phyloP scores from a whole-genome alignment of 2,888 invertebrate genomes.

The Ceramica pisi region DNA sequence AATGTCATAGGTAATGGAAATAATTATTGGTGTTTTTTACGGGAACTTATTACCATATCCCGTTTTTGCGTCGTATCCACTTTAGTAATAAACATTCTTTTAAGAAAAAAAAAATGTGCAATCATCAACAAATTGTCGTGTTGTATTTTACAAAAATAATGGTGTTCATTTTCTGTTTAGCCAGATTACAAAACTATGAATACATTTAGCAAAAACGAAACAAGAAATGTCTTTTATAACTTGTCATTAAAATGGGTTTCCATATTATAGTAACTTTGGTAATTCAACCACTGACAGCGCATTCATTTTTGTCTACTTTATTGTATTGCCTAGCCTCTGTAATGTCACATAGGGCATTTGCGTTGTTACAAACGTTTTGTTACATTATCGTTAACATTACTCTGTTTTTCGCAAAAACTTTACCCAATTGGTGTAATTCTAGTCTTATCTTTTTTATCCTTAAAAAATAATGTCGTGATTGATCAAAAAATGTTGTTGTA shows the following conservation, averaged over 20 bases:
- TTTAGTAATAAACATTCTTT: constrained; percentile 34
- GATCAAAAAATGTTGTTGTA: constrained; percentile 55
- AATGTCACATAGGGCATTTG: constrained; percentile 86
- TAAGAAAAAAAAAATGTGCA: constrained; percentile 46
- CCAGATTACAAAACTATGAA: neutral
- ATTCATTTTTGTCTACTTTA: constrained; percentile 79
- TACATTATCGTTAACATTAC: constrained; percentile 58
- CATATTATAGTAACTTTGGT: constrained; percentile 39
- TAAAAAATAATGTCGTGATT: constrained; percentile 67
- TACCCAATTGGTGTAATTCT: constrained; percentile 87
- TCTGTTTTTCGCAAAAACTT: constrained; percentile 62
- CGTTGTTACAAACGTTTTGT: constrained; percentile 79
- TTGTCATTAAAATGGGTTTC: constrained; percentile 12
- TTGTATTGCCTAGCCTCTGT: constrained; percentile 81
- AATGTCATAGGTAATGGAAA: constrained; percentile 85
- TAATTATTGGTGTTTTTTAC: constrained; percentile 82
- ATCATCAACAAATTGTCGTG: constrained; percentile 45
- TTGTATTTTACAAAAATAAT: constrained; percentile 22
- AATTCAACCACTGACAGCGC: constrained; percentile 79
- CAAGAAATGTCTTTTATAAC: neutral
- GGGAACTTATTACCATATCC: constrained; percentile 70
- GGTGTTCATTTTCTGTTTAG: constrained; percentile 4
- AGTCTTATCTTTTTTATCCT: constrained; percentile 81
- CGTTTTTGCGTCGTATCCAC: constrained; percentile 83
- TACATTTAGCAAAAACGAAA: constrained; percentile 12